These are phyloP conservation scores for Drosophila triauraria DNA, from an alignment of 1,140 invertebrate species.

Conservation along the genomic window DNA sequence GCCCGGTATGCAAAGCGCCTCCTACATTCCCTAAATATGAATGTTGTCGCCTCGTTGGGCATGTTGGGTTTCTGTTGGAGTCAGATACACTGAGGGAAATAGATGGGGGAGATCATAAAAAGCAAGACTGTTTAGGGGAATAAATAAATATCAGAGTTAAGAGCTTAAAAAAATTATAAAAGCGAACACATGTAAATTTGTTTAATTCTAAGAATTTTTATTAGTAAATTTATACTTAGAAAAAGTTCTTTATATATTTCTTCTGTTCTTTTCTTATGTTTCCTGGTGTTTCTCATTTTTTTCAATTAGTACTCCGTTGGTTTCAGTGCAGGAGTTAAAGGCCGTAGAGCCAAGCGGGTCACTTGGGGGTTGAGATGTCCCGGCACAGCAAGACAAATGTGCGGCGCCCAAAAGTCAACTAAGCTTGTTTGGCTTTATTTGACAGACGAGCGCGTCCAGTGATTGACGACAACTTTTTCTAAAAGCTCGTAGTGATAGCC, in stretches of 20 bases:
- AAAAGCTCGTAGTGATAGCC: conserved; percentile 21
- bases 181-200: too few species aligned
- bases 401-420: conserved; percentile 70
- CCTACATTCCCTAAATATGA: conserved; percentile 45
- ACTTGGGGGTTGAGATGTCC: conserved; percentile 11
- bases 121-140: not conserved
- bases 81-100: conserved; percentile 1
- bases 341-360: not conserved
- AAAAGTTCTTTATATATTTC: too few species aligned
- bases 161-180: too few species aligned
- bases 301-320: not conserved
- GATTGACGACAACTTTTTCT: conserved; percentile 67
- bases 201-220: too few species aligned
- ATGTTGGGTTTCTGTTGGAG: not conserved
- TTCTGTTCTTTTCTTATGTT: too few species aligned
- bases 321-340: conserved; percentile 5
- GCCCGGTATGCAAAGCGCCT: conserved; percentile 72
- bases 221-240: too few species aligned
- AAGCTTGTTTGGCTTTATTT: conserved; percentile 75
- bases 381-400: conserved; percentile 61
- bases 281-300: too few species aligned
- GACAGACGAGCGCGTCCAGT: conserved; percentile 64
- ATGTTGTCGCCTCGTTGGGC: conserved; percentile 32
- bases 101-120: too few species aligned
- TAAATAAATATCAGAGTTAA: too few species aligned